Evolutionary conservation across 1,140 invertebrate species (phyloP).

Genomic region (Orussus abietinus): DNA sequence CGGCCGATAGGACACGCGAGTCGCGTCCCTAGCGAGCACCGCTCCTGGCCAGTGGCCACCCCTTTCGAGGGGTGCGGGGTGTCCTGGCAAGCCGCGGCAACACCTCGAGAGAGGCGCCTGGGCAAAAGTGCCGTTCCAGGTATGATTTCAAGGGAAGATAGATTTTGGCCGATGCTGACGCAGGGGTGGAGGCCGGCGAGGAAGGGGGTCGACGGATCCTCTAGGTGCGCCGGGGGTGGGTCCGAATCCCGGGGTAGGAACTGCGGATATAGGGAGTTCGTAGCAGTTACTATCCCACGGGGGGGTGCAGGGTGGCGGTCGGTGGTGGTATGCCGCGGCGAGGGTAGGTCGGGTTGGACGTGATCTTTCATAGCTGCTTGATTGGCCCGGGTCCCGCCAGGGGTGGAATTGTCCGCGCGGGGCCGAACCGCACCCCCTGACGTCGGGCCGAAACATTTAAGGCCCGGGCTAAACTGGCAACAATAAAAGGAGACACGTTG

Average conservation of each 20-base stretch:
- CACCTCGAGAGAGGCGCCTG: no score
- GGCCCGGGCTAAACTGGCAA: constrained; percentile 35
- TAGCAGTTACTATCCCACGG: constrained; percentile 31
- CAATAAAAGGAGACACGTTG: constrained; percentile 50
- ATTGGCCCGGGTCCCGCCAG: constrained; percentile 36
- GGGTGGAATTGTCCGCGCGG: constrained; percentile 37
- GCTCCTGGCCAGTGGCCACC: no score
- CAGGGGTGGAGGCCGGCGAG: no score
- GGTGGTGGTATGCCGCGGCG: constrained; percentile 22
- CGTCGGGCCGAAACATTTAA: constrained; percentile 48
- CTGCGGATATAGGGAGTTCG: constrained; percentile 28
- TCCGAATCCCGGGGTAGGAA: constrained; percentile 14
- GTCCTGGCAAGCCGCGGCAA: no score
- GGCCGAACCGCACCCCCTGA: no score
- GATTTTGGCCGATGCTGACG: no score
- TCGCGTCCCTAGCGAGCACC: no score
- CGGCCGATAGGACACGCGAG: no score
- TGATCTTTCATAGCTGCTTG: constrained; percentile 53
- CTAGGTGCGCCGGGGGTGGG: constrained; percentile 5
- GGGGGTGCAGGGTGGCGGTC: constrained; percentile 27
- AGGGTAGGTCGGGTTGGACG: constrained; percentile 37
- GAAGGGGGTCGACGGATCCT: no score
- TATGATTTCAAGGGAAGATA: no score
- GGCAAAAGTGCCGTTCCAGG: no score
- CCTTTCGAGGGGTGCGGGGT: no score